These are phyloP conservation scores for Poliocrania exsul DNA, from an alignment of 2,797 vertebrate genomes.

Conservation along the genomic window DNA sequence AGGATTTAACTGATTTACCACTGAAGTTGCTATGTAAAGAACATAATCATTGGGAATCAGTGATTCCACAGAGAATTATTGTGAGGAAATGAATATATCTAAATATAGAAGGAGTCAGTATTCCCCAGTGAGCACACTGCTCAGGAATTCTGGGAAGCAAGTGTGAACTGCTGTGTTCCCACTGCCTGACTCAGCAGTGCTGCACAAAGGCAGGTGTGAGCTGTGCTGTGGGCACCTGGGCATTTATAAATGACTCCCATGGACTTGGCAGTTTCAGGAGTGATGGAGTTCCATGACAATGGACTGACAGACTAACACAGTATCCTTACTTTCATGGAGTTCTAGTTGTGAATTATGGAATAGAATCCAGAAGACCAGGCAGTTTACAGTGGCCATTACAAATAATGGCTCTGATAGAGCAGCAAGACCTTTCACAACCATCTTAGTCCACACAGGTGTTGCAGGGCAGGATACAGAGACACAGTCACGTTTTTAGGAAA, in stretches of 20 bases:
- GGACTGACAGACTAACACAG: background rate
- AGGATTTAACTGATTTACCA: background rate
- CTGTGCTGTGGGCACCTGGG: background rate
- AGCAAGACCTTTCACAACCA: background rate
- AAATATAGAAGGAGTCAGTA: background rate
- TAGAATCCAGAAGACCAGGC: background rate
- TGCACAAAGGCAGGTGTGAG: background rate
- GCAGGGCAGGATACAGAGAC: background rate
- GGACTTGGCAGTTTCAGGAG: background rate
- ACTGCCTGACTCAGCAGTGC: background rate
- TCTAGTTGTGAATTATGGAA: background rate
- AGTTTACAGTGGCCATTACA: background rate
- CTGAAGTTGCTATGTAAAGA: background rate
- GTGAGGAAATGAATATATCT: background rate
- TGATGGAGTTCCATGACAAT: background rate
- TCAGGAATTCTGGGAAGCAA: background rate
- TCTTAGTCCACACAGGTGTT: background rate
- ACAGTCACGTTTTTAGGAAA: background rate
- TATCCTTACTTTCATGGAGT: background rate
- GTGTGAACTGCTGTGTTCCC: background rate
- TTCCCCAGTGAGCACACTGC: background rate
- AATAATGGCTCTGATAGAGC: constrained; percentile 3
- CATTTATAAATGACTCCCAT: background rate
- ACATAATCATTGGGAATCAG: background rate
- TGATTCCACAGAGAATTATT: background rate